A percentile compares a stretch with the other conserved stretches of the same genome.
These are phyloP conservation scores for Physella acuta DNA, from an alignment of 1,140 invertebrate genomes.

Conservation along the genomic window DNA sequence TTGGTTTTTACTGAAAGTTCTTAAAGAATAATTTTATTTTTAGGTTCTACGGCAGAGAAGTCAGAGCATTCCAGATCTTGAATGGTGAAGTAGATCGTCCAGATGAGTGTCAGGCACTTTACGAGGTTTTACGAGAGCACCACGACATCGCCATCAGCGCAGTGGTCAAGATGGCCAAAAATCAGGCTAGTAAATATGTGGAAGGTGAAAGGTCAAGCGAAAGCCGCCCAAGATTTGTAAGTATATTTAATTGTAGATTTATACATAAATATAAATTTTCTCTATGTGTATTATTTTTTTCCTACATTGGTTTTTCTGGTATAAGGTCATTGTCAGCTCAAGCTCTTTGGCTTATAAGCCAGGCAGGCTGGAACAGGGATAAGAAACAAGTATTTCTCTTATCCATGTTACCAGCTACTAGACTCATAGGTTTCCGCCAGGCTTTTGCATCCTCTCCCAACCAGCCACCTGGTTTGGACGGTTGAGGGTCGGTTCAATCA, in stretches of 20 bases:
- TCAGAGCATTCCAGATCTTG: constrained; percentile 49
- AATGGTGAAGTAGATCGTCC: constrained; percentile 44
- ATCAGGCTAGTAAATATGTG: constrained; percentile 34
- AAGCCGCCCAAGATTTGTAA: background rate
- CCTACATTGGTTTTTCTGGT: background rate
- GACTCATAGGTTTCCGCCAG: too few species aligned
- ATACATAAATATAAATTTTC: background rate
- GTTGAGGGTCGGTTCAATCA: too few species aligned
- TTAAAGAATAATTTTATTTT: too few species aligned
- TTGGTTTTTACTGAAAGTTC: too few species aligned
- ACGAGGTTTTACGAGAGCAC: constrained; percentile 47
- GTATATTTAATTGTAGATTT: background rate
- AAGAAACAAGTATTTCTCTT: too few species aligned
- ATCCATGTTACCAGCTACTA: too few species aligned
- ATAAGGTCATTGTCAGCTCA: background rate
- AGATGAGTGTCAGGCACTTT: constrained; percentile 44
- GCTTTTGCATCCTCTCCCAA: too few species aligned
- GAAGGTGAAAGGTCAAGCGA: background rate
- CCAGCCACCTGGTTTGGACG: too few species aligned
- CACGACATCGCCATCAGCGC: constrained; percentile 36
- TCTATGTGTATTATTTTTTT: background rate
- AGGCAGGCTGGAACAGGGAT: too few species aligned
- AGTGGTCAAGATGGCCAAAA: constrained; percentile 38
- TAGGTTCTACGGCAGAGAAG: constrained; percentile 53
- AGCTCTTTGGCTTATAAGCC: too few species aligned